Evolutionary conservation across 2,113 vertebrate species (phyloP), one percentile per base, ranked within the genome.

Genomic region (Uria lomvia): DNA sequence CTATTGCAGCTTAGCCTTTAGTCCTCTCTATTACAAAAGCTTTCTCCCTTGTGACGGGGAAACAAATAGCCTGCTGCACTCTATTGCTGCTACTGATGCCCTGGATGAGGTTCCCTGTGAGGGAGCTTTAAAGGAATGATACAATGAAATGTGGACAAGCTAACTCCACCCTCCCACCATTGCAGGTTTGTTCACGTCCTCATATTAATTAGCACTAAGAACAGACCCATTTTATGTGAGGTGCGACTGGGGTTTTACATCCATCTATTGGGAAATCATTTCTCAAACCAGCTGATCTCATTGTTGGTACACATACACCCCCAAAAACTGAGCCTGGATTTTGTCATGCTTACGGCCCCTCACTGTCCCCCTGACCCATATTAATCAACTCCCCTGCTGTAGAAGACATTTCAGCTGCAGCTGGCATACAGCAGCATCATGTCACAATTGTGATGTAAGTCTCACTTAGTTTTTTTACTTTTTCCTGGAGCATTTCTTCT

Each of bases 1-100:
- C 58, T 80, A 53, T 75, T 83, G 79, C 90, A 91, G 72, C 52
- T 95, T 95, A 93, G 87, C 87, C 87, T 91, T 96, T 92, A 70
- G 67, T 94, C 24, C 45, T 95, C 50, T 90, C 55, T 82, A 71
- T 88, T 74, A 86, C 66, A 87, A 93, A 75, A 90, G 26, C 55
- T 81, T 92, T 95, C 79, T 88, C 63, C 65, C 49, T 59, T 63
- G 79, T 66, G 70, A 56, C 82, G 89, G 38, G 34, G 84, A 96
- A 94, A 87, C 26, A 92, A 87, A 96, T 40, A 71, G 60, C 40
- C 50, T 66, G 12, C 42, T 43, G 23, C 11, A 4, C 15, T 74
- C 58, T 60, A 8, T 49, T 80, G 34, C 84, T 80, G 30, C 50
- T 66, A 10, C 52, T 79, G 55, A 56, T 93, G 73, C n/a, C 70